phyloP scores from a whole-genome alignment of 1,140 invertebrate species.

The Macrosteles quadrilineatus region DNA sequence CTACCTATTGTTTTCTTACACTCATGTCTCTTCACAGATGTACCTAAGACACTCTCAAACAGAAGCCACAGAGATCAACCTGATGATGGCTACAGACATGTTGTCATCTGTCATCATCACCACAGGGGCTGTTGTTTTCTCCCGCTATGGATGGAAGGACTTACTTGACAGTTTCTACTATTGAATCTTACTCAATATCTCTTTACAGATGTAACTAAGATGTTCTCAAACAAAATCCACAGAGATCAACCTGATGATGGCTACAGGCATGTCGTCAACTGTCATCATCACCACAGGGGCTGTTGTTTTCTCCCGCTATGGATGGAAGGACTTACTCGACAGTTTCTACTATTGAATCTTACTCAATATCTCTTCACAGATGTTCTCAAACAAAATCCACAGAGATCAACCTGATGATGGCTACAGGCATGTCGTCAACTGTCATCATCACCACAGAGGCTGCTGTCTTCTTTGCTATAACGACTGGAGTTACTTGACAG shows the following conservation, averaged over 20 bases:
- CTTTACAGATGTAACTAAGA: constrained; percentile 56
- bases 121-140: constrained; percentile 93
- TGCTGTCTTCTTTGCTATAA: constrained; percentile 95
- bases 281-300: constrained; percentile 94
- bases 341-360: constrained; percentile 99
- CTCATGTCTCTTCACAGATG: no score
- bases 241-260: constrained; percentile 92
- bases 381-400: constrained; percentile 81
- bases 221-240: constrained; percentile 81
- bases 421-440: constrained; percentile 85
- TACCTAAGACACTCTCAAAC: constrained; percentile 73
- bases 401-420: constrained; percentile 92
- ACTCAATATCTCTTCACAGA: no score
- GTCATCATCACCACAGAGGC: constrained; percentile 94
- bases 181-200: no score
- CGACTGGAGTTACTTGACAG: constrained; percentile 98
- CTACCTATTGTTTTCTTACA: no score
- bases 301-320: constrained; percentile 91
- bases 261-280: constrained; percentile 87
- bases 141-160: constrained; percentile 93
- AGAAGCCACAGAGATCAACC: constrained; percentile 89
- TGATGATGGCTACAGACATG: constrained; percentile 90
- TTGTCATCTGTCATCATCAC: constrained; percentile 91
- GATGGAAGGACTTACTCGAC: constrained; percentile 97
- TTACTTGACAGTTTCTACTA: constrained; percentile 99